Conservation (phyloP, 2,797 vertebrate species). For the Cyprinodon diabolis region DNA sequence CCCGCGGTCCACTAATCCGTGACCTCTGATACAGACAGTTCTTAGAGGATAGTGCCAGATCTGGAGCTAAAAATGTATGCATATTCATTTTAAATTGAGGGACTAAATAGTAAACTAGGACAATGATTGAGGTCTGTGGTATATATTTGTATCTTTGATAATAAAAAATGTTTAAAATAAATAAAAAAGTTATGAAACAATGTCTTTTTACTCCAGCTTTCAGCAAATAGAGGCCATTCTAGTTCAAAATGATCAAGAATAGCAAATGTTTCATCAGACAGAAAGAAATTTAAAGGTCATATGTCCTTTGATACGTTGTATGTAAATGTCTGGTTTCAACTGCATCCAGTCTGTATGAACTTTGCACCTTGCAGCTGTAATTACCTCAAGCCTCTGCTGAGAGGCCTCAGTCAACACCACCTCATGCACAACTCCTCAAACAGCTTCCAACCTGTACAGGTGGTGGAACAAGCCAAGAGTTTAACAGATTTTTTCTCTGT, state of each 20-base stretch:
- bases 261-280: not conserved
- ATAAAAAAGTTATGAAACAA: not conserved
- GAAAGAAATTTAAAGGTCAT: not conserved
- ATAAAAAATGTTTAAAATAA: no score
- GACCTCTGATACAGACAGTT: no score
- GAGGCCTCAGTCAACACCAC: slow-evolving; percentile 30
- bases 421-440: slow-evolving; percentile 33
- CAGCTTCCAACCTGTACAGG: slow-evolving; percentile 64
- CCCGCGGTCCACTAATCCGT: no score
- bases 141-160: no score
- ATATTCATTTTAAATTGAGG: no score
- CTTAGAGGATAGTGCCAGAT: no score
- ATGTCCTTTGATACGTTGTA: not conserved
- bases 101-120: no score
- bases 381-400: slow-evolving; percentile 17
- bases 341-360: not conserved
- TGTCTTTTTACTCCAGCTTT: not conserved
- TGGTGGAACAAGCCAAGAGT: slow-evolving; percentile 58
- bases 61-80: no score
- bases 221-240: not conserved
- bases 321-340: not conserved
- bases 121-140: no score
- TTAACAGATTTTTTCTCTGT: slow-evolving; percentile 40
- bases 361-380: slow-evolving; percentile 5
- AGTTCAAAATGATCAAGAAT: not conserved